Conservation (phyloP, 53 echinoderm and acorn worm genomes). For the Hippasteria phrygiana region DNA sequence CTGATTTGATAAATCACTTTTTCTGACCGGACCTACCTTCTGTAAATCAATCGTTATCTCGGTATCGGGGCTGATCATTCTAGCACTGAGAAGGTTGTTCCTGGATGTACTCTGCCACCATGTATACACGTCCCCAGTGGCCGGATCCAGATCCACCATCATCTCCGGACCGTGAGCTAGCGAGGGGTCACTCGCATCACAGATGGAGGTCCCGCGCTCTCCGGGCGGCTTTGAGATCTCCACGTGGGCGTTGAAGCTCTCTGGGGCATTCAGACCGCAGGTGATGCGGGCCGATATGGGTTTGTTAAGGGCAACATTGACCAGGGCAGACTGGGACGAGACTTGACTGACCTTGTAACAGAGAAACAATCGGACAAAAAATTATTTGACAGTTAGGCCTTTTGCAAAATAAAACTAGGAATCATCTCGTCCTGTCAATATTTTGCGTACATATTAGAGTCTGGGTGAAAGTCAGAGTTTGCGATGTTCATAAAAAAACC, state of each 20-base stretch:
- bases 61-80: constrained; percentile 70
- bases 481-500: too few relatives aligned
- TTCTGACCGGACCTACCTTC: too few relatives aligned
- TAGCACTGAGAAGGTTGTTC: constrained; percentile 51
- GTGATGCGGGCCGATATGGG: constrained; percentile 81
- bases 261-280: constrained; percentile 77
- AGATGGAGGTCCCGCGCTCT: constrained; percentile 41
- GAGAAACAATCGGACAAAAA: not conserved
- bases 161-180: constrained; percentile 73
- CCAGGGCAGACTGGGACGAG: constrained; percentile 19
- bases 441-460: too few relatives aligned
- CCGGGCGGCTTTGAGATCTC: constrained; percentile 51
- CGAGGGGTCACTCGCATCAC: constrained; percentile 60
- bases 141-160: constrained; percentile 80
- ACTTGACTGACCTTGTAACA: not conserved
- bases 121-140: constrained; percentile 78
- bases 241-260: constrained; percentile 72
- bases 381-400: not conserved
- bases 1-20: too few relatives aligned
- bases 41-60: constrained; percentile 81
- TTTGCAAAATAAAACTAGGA: too few relatives aligned
- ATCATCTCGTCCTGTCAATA: too few relatives aligned
- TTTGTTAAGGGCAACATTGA: constrained; percentile 95
- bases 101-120: constrained; percentile 99
- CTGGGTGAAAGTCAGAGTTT: too few relatives aligned